phyloP scores from a whole-genome alignment of 2,113 vertebrate species.

The Capra hircus region DNA sequence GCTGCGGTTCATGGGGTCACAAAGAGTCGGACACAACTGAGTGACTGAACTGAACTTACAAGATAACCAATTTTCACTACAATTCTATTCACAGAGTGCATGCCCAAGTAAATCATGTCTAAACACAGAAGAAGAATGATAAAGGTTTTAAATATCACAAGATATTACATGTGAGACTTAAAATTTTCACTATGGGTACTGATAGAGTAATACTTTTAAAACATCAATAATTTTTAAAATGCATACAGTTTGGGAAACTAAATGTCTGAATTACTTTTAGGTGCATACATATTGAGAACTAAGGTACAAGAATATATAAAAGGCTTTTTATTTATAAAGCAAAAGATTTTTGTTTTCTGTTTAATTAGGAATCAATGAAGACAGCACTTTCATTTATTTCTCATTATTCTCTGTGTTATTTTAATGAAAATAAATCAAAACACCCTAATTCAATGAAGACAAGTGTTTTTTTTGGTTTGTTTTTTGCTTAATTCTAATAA shows the following conservation, averaged over 20 bases:
- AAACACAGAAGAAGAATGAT: neutral
- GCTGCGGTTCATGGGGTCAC: neutral
- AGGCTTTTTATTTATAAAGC: neutral
- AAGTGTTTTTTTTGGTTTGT: too few species aligned
- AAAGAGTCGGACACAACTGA: neutral
- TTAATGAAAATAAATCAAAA: conserved; percentile 22
- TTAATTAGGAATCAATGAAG: neutral
- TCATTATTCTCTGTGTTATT: neutral
- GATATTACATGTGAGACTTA: neutral
- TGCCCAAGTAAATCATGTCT: neutral
- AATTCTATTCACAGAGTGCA: neutral
- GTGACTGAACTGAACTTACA: neutral
- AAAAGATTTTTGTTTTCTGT: neutral
- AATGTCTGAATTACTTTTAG: conserved; percentile 4
- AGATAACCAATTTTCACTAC: neutral
- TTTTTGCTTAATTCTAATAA: neutral
- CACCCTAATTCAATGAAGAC: neutral
- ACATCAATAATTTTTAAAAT: neutral
- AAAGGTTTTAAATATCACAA: neutral
- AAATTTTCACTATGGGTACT: neutral
- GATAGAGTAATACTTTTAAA: neutral
- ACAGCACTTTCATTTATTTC: neutral
- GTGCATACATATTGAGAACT: neutral
- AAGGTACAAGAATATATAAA: neutral
- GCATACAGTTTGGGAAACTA: neutral